Percentiles rank a stretch among this genome's conserved stretches.
Conservation (phyloP, 2,113 vertebrate genomes). For the Paratilapia polleni region DNA sequence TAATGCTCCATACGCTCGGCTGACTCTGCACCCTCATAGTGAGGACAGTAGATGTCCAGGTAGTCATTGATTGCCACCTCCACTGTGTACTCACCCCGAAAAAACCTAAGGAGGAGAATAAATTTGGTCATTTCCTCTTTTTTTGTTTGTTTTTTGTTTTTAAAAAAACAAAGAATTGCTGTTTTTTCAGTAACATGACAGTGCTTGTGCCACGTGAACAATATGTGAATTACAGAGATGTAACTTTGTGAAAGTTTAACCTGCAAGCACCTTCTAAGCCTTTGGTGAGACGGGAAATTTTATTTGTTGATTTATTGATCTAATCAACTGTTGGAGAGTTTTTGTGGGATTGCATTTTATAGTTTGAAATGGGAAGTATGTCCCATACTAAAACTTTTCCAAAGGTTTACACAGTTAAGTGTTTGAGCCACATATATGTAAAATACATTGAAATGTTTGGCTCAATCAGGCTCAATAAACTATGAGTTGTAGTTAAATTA, state of each 20-base stretch:
- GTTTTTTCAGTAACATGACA: too few species aligned
- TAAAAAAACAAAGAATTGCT: background rate
- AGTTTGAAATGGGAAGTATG: too few species aligned
- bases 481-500: background rate
- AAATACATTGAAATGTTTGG: background rate
- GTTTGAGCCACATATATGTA: too few species aligned
- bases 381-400: too few species aligned
- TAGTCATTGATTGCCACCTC: slow-evolving; percentile 98
- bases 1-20: slow-evolving; percentile 88
- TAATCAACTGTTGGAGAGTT: background rate
- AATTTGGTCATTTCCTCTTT: background rate
- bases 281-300: background rate
- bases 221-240: background rate
- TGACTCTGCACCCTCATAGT: slow-evolving; percentile 86
- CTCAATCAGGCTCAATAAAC: background rate
- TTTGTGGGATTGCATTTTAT: background rate
- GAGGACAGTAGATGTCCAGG: slow-evolving; percentile 96
- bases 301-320: background rate
- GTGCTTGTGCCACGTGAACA: background rate
- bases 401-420: too few species aligned
- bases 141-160: background rate
- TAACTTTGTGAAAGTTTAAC: background rate
- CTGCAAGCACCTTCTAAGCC: background rate
- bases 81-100: slow-evolving; percentile 89
- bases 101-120: slow-evolving; percentile 81